A percentile compares a stretch with the other conserved stretches of the same genome.
These are phyloP conservation scores for Coelopa pilipes DNA, from an alignment of 2,888 invertebrate species.

Conservation along the genomic window DNA sequence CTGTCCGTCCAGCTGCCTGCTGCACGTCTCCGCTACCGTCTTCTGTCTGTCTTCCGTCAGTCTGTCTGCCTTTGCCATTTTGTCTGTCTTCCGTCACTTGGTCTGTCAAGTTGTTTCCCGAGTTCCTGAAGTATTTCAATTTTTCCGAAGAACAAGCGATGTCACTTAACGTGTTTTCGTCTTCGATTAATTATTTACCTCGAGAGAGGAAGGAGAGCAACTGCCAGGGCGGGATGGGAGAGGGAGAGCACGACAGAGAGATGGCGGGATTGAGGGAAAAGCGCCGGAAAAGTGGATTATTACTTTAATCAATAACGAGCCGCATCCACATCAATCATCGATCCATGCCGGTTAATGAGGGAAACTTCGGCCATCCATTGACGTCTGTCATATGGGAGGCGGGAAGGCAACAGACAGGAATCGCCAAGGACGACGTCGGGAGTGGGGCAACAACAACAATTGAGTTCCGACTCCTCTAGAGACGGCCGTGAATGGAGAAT, in stretches of 20 bases:
- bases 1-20: too few relatives aligned
- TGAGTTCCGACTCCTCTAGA: too few relatives aligned
- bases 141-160: constrained; percentile 17
- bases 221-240: constrained; percentile 20
- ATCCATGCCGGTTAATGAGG: too few relatives aligned
- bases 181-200: constrained; percentile 24
- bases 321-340: neutral
- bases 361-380: too few relatives aligned
- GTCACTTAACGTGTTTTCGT: constrained; percentile 22
- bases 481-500: too few relatives aligned
- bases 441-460: too few relatives aligned
- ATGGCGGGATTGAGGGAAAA: neutral
- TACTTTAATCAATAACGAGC: neutral
- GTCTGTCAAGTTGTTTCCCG: neutral
- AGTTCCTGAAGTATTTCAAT: neutral
- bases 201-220: neutral
- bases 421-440: too few relatives aligned
- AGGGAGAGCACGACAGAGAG: neutral
- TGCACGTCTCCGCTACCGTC: too few relatives aligned
- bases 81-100: too few relatives aligned
- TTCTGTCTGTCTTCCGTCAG: too few relatives aligned
- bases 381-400: too few relatives aligned
- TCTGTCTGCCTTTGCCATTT: neutral
- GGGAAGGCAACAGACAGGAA: too few relatives aligned
- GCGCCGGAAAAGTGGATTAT: neutral